phyloP scores from a whole-genome alignment of 2,888 invertebrate genomes.

The Papilio gigon region DNA sequence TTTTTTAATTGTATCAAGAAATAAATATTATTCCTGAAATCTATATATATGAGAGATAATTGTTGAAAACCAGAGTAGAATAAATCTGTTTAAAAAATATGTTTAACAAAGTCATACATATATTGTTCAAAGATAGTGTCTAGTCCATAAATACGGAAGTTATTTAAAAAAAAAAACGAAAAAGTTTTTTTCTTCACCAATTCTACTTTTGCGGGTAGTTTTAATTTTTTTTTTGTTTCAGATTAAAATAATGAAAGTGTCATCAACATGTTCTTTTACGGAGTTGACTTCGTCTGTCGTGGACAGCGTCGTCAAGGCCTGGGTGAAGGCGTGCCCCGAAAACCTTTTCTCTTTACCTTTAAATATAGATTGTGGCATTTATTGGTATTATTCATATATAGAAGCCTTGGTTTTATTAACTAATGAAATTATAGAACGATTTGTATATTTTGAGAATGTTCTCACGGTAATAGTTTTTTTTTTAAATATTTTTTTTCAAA shows the following conservation, averaged over 20 bases:
- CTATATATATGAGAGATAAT: no score
- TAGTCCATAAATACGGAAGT: no score
- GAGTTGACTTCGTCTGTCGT: conserved; percentile 51
- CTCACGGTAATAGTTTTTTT: conserved; percentile 53
- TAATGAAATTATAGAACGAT: conserved; percentile 48
- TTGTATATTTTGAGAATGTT: conserved; percentile 50
- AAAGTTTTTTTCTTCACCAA: no score
- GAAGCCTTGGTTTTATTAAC: conserved; percentile 58
- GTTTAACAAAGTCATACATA: no score
- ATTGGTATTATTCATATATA: conserved; percentile 62
- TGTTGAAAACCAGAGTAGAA: no score
- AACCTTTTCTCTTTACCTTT: conserved; percentile 43
- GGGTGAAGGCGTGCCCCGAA: conserved; percentile 61
- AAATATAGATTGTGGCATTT: conserved; percentile 47
- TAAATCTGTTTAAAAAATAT: no score
- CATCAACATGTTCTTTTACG: conserved; percentile 57
- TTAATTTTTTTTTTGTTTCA: conserved; percentile 48
- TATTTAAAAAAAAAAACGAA: no score
- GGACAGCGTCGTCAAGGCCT: conserved; percentile 53
- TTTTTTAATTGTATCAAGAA: neutral
- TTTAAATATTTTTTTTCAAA: conserved; percentile 14
- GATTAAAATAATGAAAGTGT: conserved; percentile 58
- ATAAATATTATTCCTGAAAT: no score
- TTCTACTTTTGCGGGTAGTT: neutral
- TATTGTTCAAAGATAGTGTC: no score